Evolutionary conservation across 2,797 vertebrate species (phyloP).

Genomic region (Remorina albescens): DNA sequence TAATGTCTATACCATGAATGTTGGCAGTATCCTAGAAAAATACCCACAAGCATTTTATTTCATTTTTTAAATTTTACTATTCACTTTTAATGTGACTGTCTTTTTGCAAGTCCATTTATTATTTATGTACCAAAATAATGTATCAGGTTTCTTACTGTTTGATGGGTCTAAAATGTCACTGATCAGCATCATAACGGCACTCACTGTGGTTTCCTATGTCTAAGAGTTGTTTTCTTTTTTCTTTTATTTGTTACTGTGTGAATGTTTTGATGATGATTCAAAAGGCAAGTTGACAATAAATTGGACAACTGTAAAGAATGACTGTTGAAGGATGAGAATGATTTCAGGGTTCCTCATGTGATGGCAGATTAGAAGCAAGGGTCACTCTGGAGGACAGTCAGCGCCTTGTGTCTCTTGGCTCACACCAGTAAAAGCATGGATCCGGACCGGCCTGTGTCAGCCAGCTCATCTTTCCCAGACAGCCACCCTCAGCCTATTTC

Average conservation of each 20-base stretch:
- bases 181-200: neutral
- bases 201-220: neutral
- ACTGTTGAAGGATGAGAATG: slow-evolving; percentile 16
- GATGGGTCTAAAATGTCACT: neutral
- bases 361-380: slow-evolving; percentile 33
- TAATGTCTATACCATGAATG: neutral
- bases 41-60: neutral
- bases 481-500: slow-evolving; percentile 47
- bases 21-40: neutral
- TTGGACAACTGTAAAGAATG: slow-evolving; percentile 1
- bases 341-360: slow-evolving; percentile 32
- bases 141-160: neutral
- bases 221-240: neutral
- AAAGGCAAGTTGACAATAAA: neutral
- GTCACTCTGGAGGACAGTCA: slow-evolving; percentile 48
- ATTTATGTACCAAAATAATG: neutral
- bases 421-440: slow-evolving; percentile 49
- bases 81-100: neutral
- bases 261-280: slow-evolving; percentile 30
- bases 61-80: neutral
- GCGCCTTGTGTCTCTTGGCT: slow-evolving; percentile 47
- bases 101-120: no score
- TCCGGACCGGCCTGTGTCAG: slow-evolving; percentile 58
- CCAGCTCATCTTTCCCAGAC: slow-evolving; percentile 52
- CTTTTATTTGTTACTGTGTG: neutral